phyloP scores from a whole-genome alignment of 2,113 vertebrate species.

The Bucco capensis region DNA sequence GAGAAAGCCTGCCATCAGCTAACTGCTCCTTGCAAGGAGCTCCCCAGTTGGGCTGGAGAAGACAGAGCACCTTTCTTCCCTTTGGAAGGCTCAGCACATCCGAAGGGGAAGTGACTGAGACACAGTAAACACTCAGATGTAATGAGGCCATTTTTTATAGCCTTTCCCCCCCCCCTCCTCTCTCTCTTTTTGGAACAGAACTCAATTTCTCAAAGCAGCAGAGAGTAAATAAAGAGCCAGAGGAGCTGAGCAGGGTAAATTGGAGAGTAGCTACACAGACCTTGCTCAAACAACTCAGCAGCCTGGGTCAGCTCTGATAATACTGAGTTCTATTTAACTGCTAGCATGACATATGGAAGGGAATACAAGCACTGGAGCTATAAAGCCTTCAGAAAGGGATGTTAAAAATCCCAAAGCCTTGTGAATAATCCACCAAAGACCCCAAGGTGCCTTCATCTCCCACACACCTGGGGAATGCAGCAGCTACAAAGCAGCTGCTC shows the following conservation, averaged over 20 bases:
- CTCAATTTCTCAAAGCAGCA: neutral
- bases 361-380: neutral
- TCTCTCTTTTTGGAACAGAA: neutral
- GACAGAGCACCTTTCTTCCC: slow-evolving; percentile 32
- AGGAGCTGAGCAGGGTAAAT: neutral
- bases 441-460: neutral
- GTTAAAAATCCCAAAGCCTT: neutral
- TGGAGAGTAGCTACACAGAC: neutral
- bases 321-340: neutral
- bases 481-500: neutral
- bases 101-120: slow-evolving; percentile 50
- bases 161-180: neutral
- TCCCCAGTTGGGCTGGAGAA: neutral
- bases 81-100: slow-evolving; percentile 34
- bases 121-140: slow-evolving; percentile 29
- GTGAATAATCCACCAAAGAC: neutral
- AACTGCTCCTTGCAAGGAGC: neutral
- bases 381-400: neutral
- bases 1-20: neutral
- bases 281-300: neutral
- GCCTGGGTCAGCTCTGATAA: neutral
- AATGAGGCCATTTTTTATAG: neutral
- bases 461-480: neutral
- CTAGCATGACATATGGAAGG: neutral
- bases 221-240: slow-evolving; percentile 2